Conservation (phyloP, 2,797 vertebrate species). For the Notoglanidium macrostoma region DNA sequence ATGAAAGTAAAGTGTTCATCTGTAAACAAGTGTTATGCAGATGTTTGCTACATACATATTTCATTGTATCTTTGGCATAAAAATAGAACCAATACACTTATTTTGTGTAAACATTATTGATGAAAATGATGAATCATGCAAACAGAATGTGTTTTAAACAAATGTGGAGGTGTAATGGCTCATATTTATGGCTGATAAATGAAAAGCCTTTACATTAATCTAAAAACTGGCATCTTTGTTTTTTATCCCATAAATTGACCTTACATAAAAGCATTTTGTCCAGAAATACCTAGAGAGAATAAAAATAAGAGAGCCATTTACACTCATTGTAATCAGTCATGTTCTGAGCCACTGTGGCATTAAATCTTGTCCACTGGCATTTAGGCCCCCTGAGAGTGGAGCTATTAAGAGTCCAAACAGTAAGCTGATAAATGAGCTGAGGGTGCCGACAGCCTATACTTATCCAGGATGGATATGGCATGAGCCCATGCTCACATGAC, state of each 20-base stretch:
- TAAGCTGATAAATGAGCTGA: conserved; percentile 33
- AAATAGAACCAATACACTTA: background rate
- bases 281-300: conserved; percentile 22
- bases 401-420: conserved; percentile 31
- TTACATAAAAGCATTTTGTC: conserved; percentile 7
- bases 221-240: background rate
- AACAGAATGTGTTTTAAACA: background rate
- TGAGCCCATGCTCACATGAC: background rate
- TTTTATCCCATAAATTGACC: conserved; percentile 20
- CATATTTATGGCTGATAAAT: conserved; percentile 2
- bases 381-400: conserved; percentile 29
- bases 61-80: background rate
- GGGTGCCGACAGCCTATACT: conserved; percentile 21
- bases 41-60: background rate
- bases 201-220: conserved; percentile 12
- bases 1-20: too few species aligned
- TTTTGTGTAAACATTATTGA: background rate
- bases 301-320: conserved; percentile 1
- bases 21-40: background rate
- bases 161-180: background rate
- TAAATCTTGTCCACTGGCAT: conserved; percentile 36
- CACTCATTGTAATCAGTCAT: conserved; percentile 32
- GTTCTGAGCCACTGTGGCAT: conserved; percentile 27
- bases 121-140: background rate
- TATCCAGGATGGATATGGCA: conserved; percentile 23